Evolutionary conservation across 2,797 vertebrate species (phyloP), one percentile per base, ranked within the genome.

Genomic region (Lepilemur ruficaudatus): DNA sequence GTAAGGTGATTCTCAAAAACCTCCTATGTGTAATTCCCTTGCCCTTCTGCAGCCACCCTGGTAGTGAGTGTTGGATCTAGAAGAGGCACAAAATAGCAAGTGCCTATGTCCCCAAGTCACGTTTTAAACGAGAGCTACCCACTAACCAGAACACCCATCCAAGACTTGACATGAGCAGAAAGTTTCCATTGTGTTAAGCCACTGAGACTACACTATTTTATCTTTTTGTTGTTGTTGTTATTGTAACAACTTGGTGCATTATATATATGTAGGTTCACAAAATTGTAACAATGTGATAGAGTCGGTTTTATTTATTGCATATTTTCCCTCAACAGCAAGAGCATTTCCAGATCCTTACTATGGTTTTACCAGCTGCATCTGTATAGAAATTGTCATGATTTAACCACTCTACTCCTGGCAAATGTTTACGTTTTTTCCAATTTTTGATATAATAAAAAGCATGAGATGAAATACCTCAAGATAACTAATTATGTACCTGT

Each of bases 401-500:
- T 94, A 96, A 93, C 30, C 38, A 87, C 63, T 88, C 38, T 72
- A 61, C 5, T 72, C 61, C 17, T 25, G 57, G 83, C 59, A 82
- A 46, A 89, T 8, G 67, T 85, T 94, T 96, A 80, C 86, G 52
- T 75, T 96, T 87, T 15, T 25, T 13, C 38, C 55, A 65, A 73
- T 93, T 78, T 94, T 88, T 94, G 28, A 81, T 59, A 65, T 90
- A 96, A 91, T 63, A 89, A 89, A 80, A 61, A 81, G 15, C 70
- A 5, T 70, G 46, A 13, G 78, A 69, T 55, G 46, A 95, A 92
- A 93, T 72, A 79, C n/a, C 32, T 92, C 30, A 43, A 7, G 63
- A 43, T 80, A 92, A 92, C 76, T 93, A 85, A 75, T 90, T 93
- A 89, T 90, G 70, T 4, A 89, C 46, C 92, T 61, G 86, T 95